Evolutionary conservation across 2,797 vertebrate genomes (phyloP).

Genomic region (Distichodus sexfasciatus): DNA sequence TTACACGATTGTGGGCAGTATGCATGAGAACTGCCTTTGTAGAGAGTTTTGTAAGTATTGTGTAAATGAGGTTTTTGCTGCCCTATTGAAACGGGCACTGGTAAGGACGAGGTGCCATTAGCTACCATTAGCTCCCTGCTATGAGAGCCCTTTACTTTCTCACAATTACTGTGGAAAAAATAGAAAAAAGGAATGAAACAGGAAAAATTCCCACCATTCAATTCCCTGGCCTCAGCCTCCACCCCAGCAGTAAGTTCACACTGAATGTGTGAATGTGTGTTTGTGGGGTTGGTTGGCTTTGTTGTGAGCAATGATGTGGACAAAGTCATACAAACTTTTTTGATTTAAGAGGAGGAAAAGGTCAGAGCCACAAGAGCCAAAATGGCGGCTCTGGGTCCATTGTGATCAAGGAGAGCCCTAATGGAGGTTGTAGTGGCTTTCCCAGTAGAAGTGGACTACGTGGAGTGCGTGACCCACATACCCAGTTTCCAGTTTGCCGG

Average conservation of each 20-base stretch:
- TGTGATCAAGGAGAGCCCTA: conserved; percentile 52
- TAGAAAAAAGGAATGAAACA: conserved; percentile 31
- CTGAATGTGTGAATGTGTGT: too few species aligned
- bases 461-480: conserved; percentile 42
- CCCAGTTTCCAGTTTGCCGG: conserved; percentile 43
- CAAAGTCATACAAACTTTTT: conserved; percentile 14
- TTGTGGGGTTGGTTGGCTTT: too few species aligned
- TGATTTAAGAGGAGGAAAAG: not conserved
- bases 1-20: conserved; percentile 14
- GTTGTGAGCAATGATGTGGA: not conserved
- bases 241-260: conserved; percentile 10
- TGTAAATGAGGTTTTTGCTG: conserved; percentile 37
- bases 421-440: conserved; percentile 53
- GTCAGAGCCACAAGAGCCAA: conserved; percentile 48
- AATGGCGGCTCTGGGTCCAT: conserved; percentile 65
- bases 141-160: conserved; percentile 69
- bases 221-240: conserved; percentile 1
- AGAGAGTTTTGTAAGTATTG: conserved; percentile 34
- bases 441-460: conserved; percentile 57
- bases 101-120: conserved; percentile 74
- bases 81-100: conserved; percentile 29
- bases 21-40: conserved; percentile 24
- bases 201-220: conserved; percentile 58
- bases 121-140: conserved; percentile 73
- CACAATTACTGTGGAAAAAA: conserved; percentile 65